Percentiles rank a stretch among this genome's conserved stretches.
Evolutionary conservation across 1,140 invertebrate genomes (phyloP).

Genomic region (Musca domestica): DNA sequence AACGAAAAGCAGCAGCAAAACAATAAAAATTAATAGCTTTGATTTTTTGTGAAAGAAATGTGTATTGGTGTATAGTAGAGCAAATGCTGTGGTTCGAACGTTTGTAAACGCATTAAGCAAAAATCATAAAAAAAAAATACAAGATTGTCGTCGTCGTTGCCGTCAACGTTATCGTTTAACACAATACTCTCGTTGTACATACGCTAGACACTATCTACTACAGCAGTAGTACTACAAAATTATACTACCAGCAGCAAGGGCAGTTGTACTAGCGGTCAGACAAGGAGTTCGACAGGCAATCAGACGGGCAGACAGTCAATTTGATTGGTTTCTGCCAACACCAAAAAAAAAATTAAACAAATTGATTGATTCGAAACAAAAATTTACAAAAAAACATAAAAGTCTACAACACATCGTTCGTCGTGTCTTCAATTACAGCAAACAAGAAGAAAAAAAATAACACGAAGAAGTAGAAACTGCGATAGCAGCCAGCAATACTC

Average conservation of each 20-base stretch:
- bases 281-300: not conserved
- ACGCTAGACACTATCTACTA: not conserved
- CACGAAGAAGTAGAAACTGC: not conserved
- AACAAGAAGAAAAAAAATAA: not conserved
- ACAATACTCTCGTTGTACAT: not conserved
- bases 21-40: not conserved
- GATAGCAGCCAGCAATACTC: not conserved
- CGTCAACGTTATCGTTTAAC: not conserved
- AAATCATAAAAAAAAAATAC: not conserved
- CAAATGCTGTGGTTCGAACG: not conserved
- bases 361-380: no score
- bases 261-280: not conserved
- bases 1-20: not conserved
- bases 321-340: not conserved
- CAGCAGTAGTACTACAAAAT: not conserved
- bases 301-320: not conserved
- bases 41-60: not conserved
- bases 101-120: not conserved
- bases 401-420: not conserved
- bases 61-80: not conserved
- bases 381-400: not conserved
- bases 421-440: not conserved
- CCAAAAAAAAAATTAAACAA: not conserved
- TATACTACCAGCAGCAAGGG: not conserved
- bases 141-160: not conserved